These are phyloP conservation scores for Hyaena hyaena DNA, from an alignment of 2,113 vertebrate species.

Conservation along the genomic window DNA sequence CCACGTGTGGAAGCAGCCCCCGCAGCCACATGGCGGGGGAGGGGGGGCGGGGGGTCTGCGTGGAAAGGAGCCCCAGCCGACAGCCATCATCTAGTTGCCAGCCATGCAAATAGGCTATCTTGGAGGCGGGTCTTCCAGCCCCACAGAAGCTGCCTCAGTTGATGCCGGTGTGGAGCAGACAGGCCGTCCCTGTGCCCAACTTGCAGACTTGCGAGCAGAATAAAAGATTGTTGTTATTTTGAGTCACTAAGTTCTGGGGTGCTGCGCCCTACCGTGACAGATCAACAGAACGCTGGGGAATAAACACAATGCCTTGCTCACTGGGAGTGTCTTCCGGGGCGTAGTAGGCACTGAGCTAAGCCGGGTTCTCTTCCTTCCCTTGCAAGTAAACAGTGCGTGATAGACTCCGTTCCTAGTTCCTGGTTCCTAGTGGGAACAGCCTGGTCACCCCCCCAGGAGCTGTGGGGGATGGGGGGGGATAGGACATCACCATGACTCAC, in stretches of 20 bases:
- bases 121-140: neutral
- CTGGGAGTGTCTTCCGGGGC: accelerated
- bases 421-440: neutral
- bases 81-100: neutral
- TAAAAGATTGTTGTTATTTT: neutral
- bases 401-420: neutral
- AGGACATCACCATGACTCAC: no score
- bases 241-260: neutral
- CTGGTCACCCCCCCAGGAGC: neutral
- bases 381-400: neutral
- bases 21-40: neutral
- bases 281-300: neutral
- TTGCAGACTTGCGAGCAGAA: neutral
- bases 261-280: no score
- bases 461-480: neutral
- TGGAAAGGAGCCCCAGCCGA: neutral
- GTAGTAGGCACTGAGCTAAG: neutral
- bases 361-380: neutral
- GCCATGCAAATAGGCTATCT: neutral
- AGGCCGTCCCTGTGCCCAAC: neutral
- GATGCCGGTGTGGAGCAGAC: neutral
- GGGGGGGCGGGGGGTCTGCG: neutral
- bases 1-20: neutral
- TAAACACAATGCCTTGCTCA: neutral
- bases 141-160: accelerated